phyloP scores from a whole-genome alignment of 2,888 invertebrate genomes.

The Drosophila hamatofila region DNA sequence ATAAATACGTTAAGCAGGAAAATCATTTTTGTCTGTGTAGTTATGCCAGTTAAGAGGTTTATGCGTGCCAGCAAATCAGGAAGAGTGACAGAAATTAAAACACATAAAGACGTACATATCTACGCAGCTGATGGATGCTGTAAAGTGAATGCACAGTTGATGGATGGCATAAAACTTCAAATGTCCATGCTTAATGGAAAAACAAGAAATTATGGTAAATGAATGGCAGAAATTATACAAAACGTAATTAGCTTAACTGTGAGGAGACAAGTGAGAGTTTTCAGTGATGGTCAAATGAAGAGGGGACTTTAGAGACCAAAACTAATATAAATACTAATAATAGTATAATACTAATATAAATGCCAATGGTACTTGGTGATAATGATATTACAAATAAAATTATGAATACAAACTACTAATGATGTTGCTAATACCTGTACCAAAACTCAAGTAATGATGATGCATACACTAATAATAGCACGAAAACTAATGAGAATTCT shows the following conservation, averaged over 20 bases:
- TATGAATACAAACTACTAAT: no score
- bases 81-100: conserved; percentile 19
- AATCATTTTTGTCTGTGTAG: conserved; percentile 57
- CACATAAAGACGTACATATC: neutral
- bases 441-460: no score
- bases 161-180: neutral
- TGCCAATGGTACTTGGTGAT: neutral
- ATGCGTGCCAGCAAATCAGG: conserved; percentile 44
- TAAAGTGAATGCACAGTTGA: neutral
- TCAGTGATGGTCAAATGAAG: neutral
- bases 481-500: no score
- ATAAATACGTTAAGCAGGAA: conserved; percentile 65
- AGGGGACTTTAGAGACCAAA: no score
- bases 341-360: neutral
- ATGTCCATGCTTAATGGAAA: neutral
- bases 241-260: neutral
- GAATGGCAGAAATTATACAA: neutral
- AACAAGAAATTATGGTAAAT: neutral
- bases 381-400: no score
- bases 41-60: conserved; percentile 51
- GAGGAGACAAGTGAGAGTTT: neutral
- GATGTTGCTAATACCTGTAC: no score
- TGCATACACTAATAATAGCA: no score
- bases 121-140: neutral
- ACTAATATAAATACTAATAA: no score